phyloP scores from a whole-genome alignment of 2,797 vertebrate genomes.

The Lepus oiostolus region DNA sequence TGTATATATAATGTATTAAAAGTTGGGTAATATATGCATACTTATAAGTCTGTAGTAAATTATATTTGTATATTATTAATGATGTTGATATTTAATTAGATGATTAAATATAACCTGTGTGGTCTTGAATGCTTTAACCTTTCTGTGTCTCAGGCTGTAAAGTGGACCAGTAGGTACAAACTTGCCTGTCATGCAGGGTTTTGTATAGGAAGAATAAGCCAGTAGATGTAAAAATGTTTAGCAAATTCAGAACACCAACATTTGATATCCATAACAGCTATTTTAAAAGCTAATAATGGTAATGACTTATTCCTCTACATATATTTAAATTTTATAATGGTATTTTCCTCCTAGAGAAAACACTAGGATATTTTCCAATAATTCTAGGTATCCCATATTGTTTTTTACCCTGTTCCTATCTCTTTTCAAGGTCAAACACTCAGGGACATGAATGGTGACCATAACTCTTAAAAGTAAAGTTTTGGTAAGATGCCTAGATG shows the following conservation, averaged over 20 bases:
- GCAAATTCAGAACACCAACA: constrained; percentile 12
- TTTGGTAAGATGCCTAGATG: neutral
- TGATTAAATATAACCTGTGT: neutral
- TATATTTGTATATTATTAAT: neutral
- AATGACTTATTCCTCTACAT: neutral
- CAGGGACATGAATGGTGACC: neutral
- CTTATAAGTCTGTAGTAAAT: constrained; percentile 24
- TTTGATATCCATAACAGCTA: neutral
- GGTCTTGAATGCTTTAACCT: neutral
- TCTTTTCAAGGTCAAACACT: neutral
- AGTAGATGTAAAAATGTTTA: constrained; percentile 16
- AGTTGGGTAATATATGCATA: neutral
- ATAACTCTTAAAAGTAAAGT: neutral
- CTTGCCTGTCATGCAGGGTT: neutral
- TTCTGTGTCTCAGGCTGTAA: constrained; percentile 21
- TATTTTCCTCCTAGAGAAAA: neutral
- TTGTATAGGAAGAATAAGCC: neutral
- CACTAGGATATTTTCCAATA: neutral
- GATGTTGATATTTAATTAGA: neutral
- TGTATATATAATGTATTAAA: neutral
- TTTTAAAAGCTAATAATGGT: neutral
- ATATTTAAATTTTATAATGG: neutral
- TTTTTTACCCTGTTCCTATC: neutral
- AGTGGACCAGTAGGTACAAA: neutral
- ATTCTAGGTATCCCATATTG: neutral